These are phyloP conservation scores for Cichladusa arquata DNA, from an alignment of 2,113 vertebrate genomes.

Conservation along the genomic window DNA sequence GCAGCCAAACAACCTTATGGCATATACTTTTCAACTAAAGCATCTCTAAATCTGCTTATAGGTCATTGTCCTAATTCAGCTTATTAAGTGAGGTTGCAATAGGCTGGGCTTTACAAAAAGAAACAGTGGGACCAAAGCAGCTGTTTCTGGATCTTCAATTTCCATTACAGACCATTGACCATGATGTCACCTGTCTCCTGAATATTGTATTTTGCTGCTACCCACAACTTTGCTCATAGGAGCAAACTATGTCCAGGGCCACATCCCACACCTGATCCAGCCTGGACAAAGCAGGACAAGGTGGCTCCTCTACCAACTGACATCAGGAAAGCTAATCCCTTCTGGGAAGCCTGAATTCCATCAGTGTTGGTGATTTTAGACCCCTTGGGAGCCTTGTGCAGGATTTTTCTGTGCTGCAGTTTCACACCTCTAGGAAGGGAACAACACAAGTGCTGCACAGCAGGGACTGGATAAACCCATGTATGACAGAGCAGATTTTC, in stretches of 20 bases:
- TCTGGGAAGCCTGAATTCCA: background rate
- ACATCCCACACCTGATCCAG: background rate
- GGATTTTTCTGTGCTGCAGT: accelerated
- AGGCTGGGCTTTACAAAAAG: background rate
- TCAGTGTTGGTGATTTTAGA: background rate
- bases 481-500: background rate
- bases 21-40: background rate
- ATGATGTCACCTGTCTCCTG: background rate
- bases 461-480: background rate
- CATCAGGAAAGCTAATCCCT: background rate
- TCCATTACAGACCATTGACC: accelerated
- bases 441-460: background rate
- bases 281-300: background rate
- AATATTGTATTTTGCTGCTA: background rate
- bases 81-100: background rate
- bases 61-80: background rate
- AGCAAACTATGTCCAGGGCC: background rate
- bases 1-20: background rate
- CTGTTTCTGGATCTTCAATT: background rate
- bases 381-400: background rate
- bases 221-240: background rate
- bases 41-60: slow-evolving; percentile 19
- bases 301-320: background rate
- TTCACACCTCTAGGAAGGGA: background rate
- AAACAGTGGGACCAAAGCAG: background rate